phyloP scores from a whole-genome alignment of 2,113 vertebrate genomes.

The Varanus komodoensis region DNA sequence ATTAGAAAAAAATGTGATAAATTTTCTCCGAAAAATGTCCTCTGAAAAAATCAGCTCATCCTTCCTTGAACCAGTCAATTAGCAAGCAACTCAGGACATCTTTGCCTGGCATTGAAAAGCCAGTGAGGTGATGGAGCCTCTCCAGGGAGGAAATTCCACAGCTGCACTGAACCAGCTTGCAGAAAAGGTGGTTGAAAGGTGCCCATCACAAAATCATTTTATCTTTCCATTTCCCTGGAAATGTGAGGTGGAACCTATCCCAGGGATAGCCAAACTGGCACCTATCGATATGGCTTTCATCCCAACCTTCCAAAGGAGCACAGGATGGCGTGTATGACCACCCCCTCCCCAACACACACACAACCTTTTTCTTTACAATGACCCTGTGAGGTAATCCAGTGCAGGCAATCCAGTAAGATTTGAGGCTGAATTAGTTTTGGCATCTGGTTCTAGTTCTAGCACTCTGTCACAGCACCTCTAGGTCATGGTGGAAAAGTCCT shows the following conservation, averaged over 20 bases:
- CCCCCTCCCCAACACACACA: too few relatives aligned
- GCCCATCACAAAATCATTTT: neutral
- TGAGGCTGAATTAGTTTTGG: neutral
- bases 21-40: too few relatives aligned
- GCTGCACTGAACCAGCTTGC: too few relatives aligned
- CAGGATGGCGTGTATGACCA: too few relatives aligned
- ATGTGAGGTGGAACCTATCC: neutral
- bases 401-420: neutral
- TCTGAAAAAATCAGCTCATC: neutral
- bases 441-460: neutral
- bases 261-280: neutral
- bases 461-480: neutral
- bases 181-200: neutral
- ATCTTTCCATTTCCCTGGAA: neutral
- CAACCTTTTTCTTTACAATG: too few relatives aligned
- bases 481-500: neutral
- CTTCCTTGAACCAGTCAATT: neutral
- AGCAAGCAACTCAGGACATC: neutral
- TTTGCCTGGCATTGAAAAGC: neutral
- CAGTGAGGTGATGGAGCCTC: neutral
- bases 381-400: too few relatives aligned
- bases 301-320: too few relatives aligned
- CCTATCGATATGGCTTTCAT: neutral
- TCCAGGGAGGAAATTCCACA: neutral
- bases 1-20: too few relatives aligned